phyloP scores from a whole-genome alignment of 1,140 invertebrate species.

The Drosophila subpulchrella region DNA sequence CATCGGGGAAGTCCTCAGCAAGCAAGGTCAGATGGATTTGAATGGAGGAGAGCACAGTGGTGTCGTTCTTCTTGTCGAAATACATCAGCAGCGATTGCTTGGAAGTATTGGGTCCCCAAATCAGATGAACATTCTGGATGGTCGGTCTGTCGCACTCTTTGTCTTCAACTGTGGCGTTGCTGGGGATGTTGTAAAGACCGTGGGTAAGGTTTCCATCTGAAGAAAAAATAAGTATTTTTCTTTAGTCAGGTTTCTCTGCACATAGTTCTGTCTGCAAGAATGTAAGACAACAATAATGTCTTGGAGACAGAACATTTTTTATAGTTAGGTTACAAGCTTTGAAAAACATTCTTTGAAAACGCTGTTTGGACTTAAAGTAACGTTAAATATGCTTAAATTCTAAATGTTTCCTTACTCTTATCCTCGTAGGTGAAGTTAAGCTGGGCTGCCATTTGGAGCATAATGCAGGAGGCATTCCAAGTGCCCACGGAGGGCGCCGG shows the following conservation, averaged over 20 bases:
- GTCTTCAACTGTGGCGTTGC: conserved; percentile 60
- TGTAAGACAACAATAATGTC: too few species aligned
- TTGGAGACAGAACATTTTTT: too few species aligned
- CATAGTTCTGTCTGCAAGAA: too few species aligned
- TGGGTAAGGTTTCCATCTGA: conserved; percentile 60
- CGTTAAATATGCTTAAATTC: too few species aligned
- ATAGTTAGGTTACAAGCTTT: too few species aligned
- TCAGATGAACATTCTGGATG: conserved; percentile 64
- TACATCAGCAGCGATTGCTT: conserved; percentile 55
- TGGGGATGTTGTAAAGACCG: conserved; percentile 68
- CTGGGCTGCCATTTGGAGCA: conserved; percentile 87
- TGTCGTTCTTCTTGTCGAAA: conserved; percentile 60
- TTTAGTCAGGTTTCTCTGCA: background rate
- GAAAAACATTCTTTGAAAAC: too few species aligned
- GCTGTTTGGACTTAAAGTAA: too few species aligned
- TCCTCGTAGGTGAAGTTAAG: conserved; percentile 87
- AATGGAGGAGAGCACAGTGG: conserved; percentile 50
- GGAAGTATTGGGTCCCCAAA: conserved; percentile 60
- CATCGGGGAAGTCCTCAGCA: conserved; percentile 63
- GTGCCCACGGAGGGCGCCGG: conserved; percentile 85
- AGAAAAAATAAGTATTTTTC: conserved; percentile 1
- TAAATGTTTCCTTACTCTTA: conserved; percentile 62
- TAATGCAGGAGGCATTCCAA: conserved; percentile 87
- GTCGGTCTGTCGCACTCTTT: conserved; percentile 44
- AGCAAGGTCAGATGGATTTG: conserved; percentile 49